A percentile compares a stretch with the other conserved stretches of the same genome.
Conservation (phyloP, 2,888 invertebrate genomes). For the Hypercompe scribonia region DNA sequence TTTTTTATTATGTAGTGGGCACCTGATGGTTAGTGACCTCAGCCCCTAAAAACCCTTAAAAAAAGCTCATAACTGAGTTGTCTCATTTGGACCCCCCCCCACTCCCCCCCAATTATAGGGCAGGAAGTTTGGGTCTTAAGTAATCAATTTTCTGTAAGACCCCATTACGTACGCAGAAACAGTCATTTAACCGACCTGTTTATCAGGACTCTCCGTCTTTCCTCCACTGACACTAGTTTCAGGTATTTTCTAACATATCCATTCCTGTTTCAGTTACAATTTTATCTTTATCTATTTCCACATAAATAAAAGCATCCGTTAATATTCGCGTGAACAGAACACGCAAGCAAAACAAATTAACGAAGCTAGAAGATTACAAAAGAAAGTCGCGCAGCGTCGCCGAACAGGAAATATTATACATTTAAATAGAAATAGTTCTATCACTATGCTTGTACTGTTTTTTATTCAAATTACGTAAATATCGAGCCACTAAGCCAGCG, state of each 20-base stretch:
- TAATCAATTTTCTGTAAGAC: too few relatives aligned
- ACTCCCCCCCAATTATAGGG: not conserved
- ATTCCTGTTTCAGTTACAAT: not conserved
- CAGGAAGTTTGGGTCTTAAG: not conserved
- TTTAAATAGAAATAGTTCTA: constrained; percentile 64
- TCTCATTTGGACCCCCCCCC: too few relatives aligned
- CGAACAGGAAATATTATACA: constrained; percentile 59
- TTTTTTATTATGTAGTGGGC: not conserved
- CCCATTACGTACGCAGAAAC: too few relatives aligned
- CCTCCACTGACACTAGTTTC: too few relatives aligned
- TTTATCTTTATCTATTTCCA: not conserved
- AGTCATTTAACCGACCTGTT: too few relatives aligned
- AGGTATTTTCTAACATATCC: too few relatives aligned
- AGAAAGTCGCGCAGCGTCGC: constrained; percentile 59
- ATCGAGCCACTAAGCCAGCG: constrained; percentile 32
- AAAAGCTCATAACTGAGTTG: too few relatives aligned
- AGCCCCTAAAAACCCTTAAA: too few relatives aligned
- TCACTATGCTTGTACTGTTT: constrained; percentile 57
- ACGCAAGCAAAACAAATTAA: constrained; percentile 45
- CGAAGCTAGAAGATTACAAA: constrained; percentile 52
- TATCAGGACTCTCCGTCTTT: too few relatives aligned
- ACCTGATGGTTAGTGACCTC: not conserved
- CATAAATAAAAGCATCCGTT: not conserved
- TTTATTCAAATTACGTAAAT: constrained; percentile 60
- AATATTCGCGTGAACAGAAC: constrained; percentile 23